Conservation (phyloP, 2,888 invertebrate genomes). For the Lasioglossum oenotherae region DNA sequence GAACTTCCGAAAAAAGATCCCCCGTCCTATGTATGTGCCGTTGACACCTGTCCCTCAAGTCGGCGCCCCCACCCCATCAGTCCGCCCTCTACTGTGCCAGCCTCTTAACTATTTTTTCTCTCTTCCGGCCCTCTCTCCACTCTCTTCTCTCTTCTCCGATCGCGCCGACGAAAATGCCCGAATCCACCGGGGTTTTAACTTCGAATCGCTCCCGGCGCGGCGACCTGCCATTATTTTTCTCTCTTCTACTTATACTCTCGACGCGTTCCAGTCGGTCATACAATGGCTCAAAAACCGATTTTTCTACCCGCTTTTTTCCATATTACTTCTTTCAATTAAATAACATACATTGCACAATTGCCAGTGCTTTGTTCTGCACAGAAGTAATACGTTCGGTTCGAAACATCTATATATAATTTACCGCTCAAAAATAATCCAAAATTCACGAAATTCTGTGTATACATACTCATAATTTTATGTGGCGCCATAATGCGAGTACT, state of each 20-base stretch:
- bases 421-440: not conserved
- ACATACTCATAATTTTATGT: not conserved
- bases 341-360: too few species aligned
- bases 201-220: constrained; percentile 72
- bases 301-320: not conserved
- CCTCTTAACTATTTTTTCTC: constrained; percentile 84
- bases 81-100: constrained; percentile 83
- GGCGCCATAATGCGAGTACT: not conserved
- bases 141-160: constrained; percentile 59
- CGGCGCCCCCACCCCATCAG: constrained; percentile 81
- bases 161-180: constrained; percentile 80
- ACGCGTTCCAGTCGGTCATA: not conserved
- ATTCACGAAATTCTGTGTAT: not conserved
- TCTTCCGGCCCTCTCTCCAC: constrained; percentile 69
- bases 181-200: constrained; percentile 76
- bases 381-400: not conserved
- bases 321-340: too few species aligned
- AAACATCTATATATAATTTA: not conserved
- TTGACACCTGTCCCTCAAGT: constrained; percentile 83
- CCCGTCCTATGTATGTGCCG: constrained; percentile 77
- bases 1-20: constrained; percentile 68
- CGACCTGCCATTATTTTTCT: constrained; percentile 62
- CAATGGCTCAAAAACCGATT: not conserved
- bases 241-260: not conserved
- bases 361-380: not conserved